phyloP scores from a whole-genome alignment of 2,797 vertebrate species.

The Hipposideros larvatus region DNA sequence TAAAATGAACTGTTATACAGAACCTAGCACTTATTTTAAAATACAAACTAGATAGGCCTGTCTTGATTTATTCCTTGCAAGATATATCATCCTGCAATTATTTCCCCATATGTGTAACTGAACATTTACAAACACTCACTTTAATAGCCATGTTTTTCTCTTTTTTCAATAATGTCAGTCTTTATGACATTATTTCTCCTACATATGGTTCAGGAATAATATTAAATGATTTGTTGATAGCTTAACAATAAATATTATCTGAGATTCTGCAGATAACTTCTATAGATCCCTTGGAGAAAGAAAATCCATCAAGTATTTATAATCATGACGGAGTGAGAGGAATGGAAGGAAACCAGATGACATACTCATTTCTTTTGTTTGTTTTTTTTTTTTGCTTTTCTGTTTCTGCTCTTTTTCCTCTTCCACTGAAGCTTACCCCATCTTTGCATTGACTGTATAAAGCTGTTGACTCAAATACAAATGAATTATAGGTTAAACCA shows the following conservation, averaged over 20 bases:
- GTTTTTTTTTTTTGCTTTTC: not conserved
- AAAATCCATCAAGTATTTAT: conserved; percentile 12
- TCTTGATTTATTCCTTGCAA: conserved; percentile 10
- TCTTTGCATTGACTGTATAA: not conserved
- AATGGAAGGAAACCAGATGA: not conserved
- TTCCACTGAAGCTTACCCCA: not conserved
- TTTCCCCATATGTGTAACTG: not conserved
- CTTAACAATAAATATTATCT: not conserved
- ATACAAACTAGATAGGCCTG: not conserved
- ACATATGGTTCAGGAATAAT: not conserved
- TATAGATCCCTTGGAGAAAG: not conserved
- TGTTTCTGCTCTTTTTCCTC: not conserved
- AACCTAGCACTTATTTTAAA: not conserved
- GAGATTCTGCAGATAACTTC: not conserved
- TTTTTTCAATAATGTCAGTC: not conserved
- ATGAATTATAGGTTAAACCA: not conserved
- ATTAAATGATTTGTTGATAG: conserved; percentile 30
- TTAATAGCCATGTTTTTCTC: not conserved
- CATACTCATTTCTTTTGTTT: not conserved
- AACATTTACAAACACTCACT: not conserved
- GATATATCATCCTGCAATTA: not conserved
- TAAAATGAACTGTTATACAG: not conserved
- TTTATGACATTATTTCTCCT: conserved; percentile 1
- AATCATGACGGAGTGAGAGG: not conserved
- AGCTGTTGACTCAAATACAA: not conserved